Evolutionary conservation across 2,888 invertebrate species (phyloP).

Genomic region (Acleris laterana): DNA sequence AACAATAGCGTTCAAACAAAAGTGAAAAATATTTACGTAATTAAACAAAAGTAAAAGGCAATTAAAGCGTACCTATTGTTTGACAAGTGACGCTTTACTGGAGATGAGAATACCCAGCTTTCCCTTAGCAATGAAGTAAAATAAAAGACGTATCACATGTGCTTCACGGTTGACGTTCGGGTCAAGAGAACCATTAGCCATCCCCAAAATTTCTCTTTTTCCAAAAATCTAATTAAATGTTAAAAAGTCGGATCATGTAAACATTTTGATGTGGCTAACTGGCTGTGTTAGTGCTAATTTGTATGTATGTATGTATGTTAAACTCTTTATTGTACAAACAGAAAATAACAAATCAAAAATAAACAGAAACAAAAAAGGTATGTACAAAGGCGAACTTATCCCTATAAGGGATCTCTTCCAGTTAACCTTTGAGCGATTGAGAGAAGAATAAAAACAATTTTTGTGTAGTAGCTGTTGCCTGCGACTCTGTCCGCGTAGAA

Average conservation of each 20-base stretch:
- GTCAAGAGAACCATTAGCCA: not conserved
- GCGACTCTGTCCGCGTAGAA: too few relatives aligned
- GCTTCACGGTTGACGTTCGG: not conserved
- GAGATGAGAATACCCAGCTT: slow-evolving; percentile 23
- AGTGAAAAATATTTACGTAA: slow-evolving; percentile 51
- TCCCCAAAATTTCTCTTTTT: not conserved
- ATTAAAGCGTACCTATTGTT: slow-evolving; percentile 42
- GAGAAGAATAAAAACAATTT: too few relatives aligned
- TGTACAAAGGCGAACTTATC: too few relatives aligned
- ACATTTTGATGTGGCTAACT: slow-evolving; percentile 1
- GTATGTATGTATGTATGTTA: too few relatives aligned
- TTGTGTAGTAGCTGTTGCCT: not conserved
- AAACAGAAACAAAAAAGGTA: too few relatives aligned
- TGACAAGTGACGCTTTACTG: slow-evolving; percentile 25
- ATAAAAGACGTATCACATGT: not conserved
- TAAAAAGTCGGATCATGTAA: not conserved
- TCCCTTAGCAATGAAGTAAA: slow-evolving; percentile 19
- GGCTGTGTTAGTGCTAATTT: too few relatives aligned
- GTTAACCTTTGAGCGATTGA: too few relatives aligned
- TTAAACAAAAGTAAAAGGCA: slow-evolving; percentile 61
- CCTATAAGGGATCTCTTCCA: too few relatives aligned
- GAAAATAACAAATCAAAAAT: too few relatives aligned
- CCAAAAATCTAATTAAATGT: not conserved
- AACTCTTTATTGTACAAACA: too few relatives aligned
- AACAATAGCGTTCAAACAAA: slow-evolving; percentile 45